Conservation (phyloP, 2,113 vertebrate genomes). For the Eira barbara region DNA sequence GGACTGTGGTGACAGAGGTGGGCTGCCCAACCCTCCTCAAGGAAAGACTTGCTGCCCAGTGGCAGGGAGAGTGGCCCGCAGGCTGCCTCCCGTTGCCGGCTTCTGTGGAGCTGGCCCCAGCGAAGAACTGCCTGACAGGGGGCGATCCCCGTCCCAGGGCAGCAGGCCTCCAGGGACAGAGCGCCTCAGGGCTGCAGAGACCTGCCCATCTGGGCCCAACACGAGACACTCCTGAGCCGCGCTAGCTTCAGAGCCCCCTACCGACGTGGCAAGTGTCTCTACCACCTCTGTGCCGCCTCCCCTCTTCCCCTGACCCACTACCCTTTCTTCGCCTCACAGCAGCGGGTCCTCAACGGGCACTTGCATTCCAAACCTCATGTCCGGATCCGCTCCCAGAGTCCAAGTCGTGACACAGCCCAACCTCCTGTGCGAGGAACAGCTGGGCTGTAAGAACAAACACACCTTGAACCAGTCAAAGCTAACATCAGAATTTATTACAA, state of each 20-base stretch:
- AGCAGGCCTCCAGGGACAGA: neutral
- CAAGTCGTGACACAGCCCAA: neutral
- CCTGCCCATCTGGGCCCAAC: neutral
- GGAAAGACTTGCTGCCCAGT: neutral
- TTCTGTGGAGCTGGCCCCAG: neutral
- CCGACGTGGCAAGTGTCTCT: neutral
- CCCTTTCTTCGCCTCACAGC: neutral
- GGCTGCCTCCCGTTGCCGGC: no score
- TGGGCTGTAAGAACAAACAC: neutral
- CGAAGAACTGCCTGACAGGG: neutral
- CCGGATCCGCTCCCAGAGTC: neutral
- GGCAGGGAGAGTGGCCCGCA: neutral
- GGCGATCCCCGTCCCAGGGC: neutral
- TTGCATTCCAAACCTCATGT: neutral
- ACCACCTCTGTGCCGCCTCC: neutral
- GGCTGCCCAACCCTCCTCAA: neutral
- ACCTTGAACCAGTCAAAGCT: neutral
- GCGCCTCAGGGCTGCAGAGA: neutral
- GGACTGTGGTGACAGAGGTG: neutral
- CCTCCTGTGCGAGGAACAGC: neutral
- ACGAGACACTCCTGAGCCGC: neutral
- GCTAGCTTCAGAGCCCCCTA: neutral
- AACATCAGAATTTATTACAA: constrained; percentile 49
- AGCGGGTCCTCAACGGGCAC: neutral
- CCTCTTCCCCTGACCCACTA: neutral